Base-by-base conservation (phyloP, 1,140 invertebrate species). In the Pseudomyrmex gracilis region DNA sequence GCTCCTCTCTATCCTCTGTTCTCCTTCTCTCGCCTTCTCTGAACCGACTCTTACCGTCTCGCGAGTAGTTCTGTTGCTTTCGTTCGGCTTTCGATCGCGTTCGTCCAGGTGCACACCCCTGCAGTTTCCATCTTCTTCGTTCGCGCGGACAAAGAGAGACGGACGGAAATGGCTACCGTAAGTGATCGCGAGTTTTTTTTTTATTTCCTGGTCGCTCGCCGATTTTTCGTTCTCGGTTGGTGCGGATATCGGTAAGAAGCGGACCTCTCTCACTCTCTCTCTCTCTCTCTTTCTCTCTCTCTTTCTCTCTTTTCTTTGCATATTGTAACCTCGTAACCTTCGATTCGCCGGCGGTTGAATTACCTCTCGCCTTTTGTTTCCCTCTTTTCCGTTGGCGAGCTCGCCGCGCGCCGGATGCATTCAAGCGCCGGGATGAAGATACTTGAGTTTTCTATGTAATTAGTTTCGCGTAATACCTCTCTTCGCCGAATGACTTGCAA, bases 61-160 rank as follows among this genome's bases (percentile, higher is more conserved):
- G 43, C 8, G 7, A 45, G 55, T 34, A n/a, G n/a, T 10, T 20
- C 55, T 43, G 47, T 67, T 70, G 51, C 66, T 57, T 55, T 60
- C 57, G 61, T 84, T 80, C 51, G 77, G 22, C 73, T 60, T 71
- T 83, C 77, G 73, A 87, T 89, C 70, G 61, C 70, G 61, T 83
- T 76, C 80, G 85, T 77, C 80, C 88, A 90, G 88, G 85, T 87
- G 85, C 61, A 24, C 82, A 53, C 73, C 5, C 51, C 47, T 70
- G 83, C 84, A 84, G 61, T 80, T 88, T 82, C 70, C 71, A 80
- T 73, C 20, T 61, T 74, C 22, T 57, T 74, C 34, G 20, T 66
- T 43, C 12, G 13, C 20, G 9, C 57, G 58, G 57, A 76, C 24
- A n/a, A 68, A 85, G 64, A 82, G 66, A 83, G 53, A 61, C 57